Base-by-base conservation (phyloP, 1,140 invertebrate genomes). In the Megalopta genalis region DNA sequence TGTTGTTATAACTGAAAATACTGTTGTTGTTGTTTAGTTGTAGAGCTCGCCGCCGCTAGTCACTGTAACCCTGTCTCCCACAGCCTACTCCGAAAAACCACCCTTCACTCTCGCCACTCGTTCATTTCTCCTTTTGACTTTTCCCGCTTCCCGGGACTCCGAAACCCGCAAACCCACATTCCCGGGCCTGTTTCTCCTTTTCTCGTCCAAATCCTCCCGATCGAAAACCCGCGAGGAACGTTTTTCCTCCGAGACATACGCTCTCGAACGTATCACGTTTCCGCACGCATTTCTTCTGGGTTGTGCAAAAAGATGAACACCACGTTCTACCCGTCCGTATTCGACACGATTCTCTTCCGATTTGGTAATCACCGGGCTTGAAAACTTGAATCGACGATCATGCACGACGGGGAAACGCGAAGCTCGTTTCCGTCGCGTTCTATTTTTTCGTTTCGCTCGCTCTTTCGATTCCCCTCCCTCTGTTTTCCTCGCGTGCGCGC, bases 1-100 rank as follows among this genome's bases (percentile, higher is more conserved):
- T 92, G 90, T 93, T 92, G 91, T 93, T 93, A 93, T 93, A 92
- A 90, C 92, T 93, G 90, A 93, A 92, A 93, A 93, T 93, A 93
- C 92, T 93, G 92, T 93, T 93, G 90, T 93, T 93, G 92, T 93
- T 93, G 92, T 93, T 93, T 93, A 93, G 91, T 93, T 93, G 91
- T 93, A 93, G 92, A 93, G 91, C 92, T 93, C 92, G 92, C 92
- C 91, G 91, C 92, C 92, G 91, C 92, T 93, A 93, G 92, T 93
- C 92, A 93, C 91, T 90, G 87, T 82, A 62, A 46, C 37, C 57
- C 87, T 88, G 86, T 81, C 71, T 80, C 71, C 86, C 57, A 27
- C 72, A n/a, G 10, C 14, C 54, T 68, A 63, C n/a, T 21, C 21
- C 21, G 6, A 46, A 10, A 12, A 46, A 10, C 9, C 7, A 46